phyloP scores from a whole-genome alignment of 2,113 vertebrate species.

The Prinia subflava region DNA sequence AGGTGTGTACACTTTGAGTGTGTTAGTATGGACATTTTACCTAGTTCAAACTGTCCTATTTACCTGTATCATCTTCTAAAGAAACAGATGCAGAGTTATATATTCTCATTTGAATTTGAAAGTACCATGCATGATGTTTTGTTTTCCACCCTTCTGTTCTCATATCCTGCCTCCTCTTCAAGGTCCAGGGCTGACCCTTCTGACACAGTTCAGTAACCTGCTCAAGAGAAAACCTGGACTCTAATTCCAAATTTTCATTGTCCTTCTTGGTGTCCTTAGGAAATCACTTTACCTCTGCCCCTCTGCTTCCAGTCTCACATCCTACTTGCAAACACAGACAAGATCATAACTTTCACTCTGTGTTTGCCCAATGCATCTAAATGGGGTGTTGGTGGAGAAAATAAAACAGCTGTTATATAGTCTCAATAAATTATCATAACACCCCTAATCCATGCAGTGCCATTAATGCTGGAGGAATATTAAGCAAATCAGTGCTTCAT shows the following conservation, averaged over 20 bases:
- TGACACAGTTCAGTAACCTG: background rate
- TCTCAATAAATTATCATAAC: background rate
- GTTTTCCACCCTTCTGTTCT: background rate
- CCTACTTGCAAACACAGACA: background rate
- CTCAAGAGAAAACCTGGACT: background rate
- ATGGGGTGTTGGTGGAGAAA: background rate
- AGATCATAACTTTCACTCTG: background rate
- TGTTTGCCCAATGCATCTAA: background rate
- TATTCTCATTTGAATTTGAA: background rate
- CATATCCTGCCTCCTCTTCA: background rate
- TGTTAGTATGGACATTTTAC: background rate
- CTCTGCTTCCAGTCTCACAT: background rate
- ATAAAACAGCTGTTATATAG: background rate
- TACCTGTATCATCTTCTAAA: background rate
- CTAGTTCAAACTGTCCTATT: background rate
- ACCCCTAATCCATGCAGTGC: background rate
- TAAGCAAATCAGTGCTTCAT: background rate
- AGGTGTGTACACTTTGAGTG: background rate
- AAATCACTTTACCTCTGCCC: background rate
- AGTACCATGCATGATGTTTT: background rate
- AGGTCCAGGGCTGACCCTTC: background rate
- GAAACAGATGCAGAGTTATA: background rate
- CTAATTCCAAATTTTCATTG: background rate
- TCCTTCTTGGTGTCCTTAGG: background rate
- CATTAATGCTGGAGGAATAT: background rate